phyloP scores from a whole-genome alignment of 1,140 invertebrate genomes.

The Drosophila athabasca region DNA sequence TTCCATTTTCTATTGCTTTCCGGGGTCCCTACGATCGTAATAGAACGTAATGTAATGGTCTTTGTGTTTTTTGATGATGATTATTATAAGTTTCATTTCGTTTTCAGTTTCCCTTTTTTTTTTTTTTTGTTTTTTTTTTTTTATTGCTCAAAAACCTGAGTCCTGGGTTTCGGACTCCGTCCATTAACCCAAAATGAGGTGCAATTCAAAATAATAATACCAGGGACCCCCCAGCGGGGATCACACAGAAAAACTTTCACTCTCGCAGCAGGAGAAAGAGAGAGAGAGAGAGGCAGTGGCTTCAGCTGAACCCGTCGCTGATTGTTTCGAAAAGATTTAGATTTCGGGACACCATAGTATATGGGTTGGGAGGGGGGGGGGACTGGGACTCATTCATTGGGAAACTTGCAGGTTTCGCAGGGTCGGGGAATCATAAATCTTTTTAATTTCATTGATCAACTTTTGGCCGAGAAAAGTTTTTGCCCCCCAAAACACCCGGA shows the following conservation, averaged over 20 bases:
- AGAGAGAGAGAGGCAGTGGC: too few relatives aligned
- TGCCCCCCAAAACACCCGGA: neutral
- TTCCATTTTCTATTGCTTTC: constrained; percentile 10
- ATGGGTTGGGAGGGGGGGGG: too few relatives aligned
- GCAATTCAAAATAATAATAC: constrained; percentile 75
- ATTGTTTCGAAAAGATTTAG: constrained; percentile 56
- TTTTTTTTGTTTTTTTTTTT: too few relatives aligned
- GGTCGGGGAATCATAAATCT: constrained; percentile 77
- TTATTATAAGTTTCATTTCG: constrained; percentile 71
- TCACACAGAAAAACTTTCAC: constrained; percentile 61
- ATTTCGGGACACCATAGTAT: constrained; percentile 39
- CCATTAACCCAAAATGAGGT: constrained; percentile 71
- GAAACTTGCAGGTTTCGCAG: constrained; percentile 39
- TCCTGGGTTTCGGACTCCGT: constrained; percentile 29
- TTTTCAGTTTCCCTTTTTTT: constrained; percentile 62
- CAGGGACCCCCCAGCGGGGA: constrained; percentile 21
- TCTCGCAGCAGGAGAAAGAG: constrained; percentile 32
- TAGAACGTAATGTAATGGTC: constrained; percentile 67
- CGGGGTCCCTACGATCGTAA: constrained; percentile 59
- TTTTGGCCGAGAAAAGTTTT: constrained; percentile 51
- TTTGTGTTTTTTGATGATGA: constrained; percentile 51
- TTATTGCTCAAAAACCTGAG: constrained; percentile 48
- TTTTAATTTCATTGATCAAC: constrained; percentile 82
- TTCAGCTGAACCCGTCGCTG: constrained; percentile 27
- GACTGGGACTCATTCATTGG: constrained; percentile 46